Conservation (phyloP, 2,113 vertebrate genomes). For the Oryzias javanicus region DNA sequence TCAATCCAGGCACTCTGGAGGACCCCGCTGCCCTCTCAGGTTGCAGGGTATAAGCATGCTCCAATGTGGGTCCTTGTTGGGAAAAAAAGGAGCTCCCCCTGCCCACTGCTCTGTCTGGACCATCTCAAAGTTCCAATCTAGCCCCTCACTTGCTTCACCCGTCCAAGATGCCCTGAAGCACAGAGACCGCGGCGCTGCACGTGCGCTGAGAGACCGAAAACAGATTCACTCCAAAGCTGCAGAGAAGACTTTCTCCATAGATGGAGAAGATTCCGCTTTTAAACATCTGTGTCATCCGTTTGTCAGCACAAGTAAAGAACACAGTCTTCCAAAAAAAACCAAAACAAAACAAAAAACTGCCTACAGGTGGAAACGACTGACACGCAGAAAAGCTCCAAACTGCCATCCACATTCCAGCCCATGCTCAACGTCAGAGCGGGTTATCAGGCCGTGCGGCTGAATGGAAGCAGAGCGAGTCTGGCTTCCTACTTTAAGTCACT, state of each 20-base stretch:
- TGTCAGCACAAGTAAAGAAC: constrained; percentile 31
- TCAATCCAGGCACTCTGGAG: constrained; percentile 60
- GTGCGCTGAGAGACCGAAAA: constrained; percentile 92
- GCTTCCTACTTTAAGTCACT: constrained; percentile 67
- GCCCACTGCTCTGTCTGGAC: constrained; percentile 79
- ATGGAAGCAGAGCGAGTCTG: constrained; percentile 72
- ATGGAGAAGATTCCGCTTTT: constrained; percentile 21
- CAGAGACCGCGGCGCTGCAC: constrained; percentile 90
- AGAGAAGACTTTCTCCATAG: constrained; percentile 56
- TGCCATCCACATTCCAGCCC: constrained; percentile 54
- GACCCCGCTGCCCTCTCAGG: constrained; percentile 81
- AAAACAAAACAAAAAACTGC: too few species aligned
- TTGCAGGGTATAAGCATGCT: constrained; percentile 86
- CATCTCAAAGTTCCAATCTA: constrained; percentile 85
- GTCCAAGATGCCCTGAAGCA: constrained; percentile 86
- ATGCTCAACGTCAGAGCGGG: constrained; percentile 63
- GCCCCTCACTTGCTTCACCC: constrained; percentile 39
- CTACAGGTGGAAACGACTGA: constrained; percentile 42
- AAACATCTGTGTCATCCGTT: constrained; percentile 16
- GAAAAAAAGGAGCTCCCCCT: constrained; percentile 66
- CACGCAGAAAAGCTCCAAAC: constrained; percentile 37
- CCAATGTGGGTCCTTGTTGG: constrained; percentile 84
- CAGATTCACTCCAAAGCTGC: constrained; percentile 91
- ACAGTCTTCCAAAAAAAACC: background rate
- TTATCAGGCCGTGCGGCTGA: constrained; percentile 64